These are phyloP conservation scores for Chascanopsetta lugubris DNA, from an alignment of 2,113 vertebrate species.

Conservation along the genomic window DNA sequence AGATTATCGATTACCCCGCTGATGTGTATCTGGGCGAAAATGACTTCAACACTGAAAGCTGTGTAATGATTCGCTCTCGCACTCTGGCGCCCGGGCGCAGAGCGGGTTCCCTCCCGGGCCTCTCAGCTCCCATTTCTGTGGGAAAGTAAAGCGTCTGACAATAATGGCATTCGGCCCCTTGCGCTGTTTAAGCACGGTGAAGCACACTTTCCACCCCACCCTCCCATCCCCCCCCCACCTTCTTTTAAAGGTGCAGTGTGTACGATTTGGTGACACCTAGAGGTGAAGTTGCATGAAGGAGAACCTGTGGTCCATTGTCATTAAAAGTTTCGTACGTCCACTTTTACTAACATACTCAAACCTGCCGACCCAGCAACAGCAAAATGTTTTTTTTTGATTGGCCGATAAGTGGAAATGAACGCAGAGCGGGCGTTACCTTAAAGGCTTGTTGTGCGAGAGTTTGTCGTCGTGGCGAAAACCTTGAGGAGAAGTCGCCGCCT, in stretches of 20 bases:
- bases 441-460: slow-evolving; percentile 47
- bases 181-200: slow-evolving; percentile 29
- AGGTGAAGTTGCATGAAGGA: too few species aligned
- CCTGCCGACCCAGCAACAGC: too few species aligned
- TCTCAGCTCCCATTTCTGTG: slow-evolving; percentile 42
- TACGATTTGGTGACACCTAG: too few species aligned
- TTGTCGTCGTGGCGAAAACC: slow-evolving; percentile 51
- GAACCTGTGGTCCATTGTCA: too few species aligned
- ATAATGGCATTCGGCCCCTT: slow-evolving; percentile 44
- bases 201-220: slow-evolving; percentile 51
- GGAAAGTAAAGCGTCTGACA: slow-evolving; percentile 43
- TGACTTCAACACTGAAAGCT: slow-evolving; percentile 32
- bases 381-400: too few species aligned
- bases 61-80: slow-evolving; percentile 38
- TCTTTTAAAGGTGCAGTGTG: too few species aligned
- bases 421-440: too few species aligned
- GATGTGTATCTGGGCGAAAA: slow-evolving; percentile 41
- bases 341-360: too few species aligned
- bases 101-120: slow-evolving; percentile 8
- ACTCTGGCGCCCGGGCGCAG: background rate
- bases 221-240: slow-evolving; percentile 33
- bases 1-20: slow-evolving; percentile 46
- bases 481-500: slow-evolving; percentile 40
- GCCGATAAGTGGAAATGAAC: too few species aligned
- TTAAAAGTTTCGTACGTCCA: too few species aligned